Evolutionary conservation across 2,113 vertebrate genomes (phyloP).

Genomic region (Eptesicus fuscus): DNA sequence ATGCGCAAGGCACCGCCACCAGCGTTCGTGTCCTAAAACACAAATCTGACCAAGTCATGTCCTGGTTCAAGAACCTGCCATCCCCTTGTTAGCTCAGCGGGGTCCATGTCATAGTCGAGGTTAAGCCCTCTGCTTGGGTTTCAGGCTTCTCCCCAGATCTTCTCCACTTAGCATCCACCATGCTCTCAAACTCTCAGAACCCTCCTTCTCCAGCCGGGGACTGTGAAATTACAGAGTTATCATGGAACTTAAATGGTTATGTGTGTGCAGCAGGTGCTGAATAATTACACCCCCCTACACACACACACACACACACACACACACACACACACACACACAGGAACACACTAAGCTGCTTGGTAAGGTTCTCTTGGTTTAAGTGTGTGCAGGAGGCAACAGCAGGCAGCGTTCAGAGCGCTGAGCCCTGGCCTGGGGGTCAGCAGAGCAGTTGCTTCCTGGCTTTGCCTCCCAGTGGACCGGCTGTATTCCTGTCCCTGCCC

Average conservation of each 20-base stretch:
- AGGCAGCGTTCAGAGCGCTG: not conserved
- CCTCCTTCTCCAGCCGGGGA: not conserved
- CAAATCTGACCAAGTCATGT: too few species aligned
- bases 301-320: too few species aligned
- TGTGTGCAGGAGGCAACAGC: fast-evolving
- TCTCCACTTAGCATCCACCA: not conserved
- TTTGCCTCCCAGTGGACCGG: not conserved
- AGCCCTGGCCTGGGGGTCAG: not conserved
- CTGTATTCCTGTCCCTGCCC: not conserved
- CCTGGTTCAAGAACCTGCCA: not conserved
- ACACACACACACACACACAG: too few species aligned
- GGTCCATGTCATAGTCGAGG: fast-evolving
- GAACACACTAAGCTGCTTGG: not conserved
- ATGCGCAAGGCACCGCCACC: not conserved
- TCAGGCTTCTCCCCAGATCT: not conserved
- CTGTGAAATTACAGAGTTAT: not conserved
- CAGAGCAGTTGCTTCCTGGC: not conserved
- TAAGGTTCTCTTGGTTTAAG: not conserved
- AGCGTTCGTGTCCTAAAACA: not conserved
- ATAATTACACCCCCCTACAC: not conserved
- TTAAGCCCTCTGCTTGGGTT: not conserved
- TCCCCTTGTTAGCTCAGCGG: not conserved
- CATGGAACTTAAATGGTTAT: not conserved
- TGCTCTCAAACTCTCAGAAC: not conserved
- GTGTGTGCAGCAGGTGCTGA: not conserved